Evolutionary conservation across 2,888 invertebrate genomes (phyloP).

Genomic region (Clanis bilineata): DNA sequence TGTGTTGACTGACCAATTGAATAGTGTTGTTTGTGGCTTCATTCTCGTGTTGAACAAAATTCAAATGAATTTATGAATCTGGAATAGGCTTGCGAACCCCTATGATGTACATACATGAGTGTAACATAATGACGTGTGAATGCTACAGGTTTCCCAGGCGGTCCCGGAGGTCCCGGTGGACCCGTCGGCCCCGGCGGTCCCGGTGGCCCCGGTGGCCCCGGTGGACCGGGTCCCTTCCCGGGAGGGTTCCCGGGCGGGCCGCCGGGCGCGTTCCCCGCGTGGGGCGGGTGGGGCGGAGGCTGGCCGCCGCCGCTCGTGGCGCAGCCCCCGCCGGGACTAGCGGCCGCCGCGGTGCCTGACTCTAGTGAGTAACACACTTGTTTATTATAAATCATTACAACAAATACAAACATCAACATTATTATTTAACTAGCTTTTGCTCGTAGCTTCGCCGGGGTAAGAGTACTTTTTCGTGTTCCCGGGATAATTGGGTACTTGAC

Average conservation of each 20-base stretch:
- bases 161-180: background rate
- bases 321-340: conserved; percentile 56
- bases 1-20: too few relatives aligned
- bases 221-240: background rate
- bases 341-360: conserved; percentile 37
- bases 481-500: too few relatives aligned
- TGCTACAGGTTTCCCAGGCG: background rate
- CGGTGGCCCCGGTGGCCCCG: background rate
- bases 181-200: background rate
- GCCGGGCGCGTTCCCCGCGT: conserved; percentile 27
- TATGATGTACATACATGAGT: too few relatives aligned
- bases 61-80: too few relatives aligned
- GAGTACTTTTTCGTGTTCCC: too few relatives aligned
- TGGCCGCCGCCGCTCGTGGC: conserved; percentile 64
- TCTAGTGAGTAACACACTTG: conserved; percentile 19
- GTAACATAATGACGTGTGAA: too few relatives aligned
- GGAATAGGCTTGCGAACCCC: too few relatives aligned
- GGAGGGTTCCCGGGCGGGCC: conserved; percentile 11
- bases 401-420: background rate
- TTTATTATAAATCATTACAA: too few relatives aligned
- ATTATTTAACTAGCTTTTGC: too few relatives aligned
- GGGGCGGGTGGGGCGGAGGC: conserved; percentile 46
- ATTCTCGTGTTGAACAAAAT: too few relatives aligned
- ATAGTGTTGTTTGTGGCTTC: too few relatives aligned
- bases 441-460: too few relatives aligned